Base-by-base conservation (phyloP, 2,888 invertebrate species). In the Slavum lentiscoides region DNA sequence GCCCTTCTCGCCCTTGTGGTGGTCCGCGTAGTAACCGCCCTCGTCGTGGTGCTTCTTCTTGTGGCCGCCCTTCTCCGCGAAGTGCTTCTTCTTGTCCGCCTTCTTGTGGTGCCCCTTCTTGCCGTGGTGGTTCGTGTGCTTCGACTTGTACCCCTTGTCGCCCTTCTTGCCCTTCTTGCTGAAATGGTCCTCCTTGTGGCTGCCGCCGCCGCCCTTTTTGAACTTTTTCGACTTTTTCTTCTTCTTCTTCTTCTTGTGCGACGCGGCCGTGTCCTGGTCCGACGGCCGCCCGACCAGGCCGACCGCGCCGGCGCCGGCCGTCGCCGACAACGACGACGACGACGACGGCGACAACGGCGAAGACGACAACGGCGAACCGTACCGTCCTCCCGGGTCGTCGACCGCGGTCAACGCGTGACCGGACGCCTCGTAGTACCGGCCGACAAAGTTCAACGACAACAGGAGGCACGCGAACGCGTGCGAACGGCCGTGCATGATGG, bases 41-140 rank as follows among this genome's bases (percentile, higher is more conserved):
- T 89, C 88, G 84, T 92, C 90, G 84, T 91, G 90, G 84, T 92
- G 90, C 37, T 89, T 87, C 82, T 91, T 89, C 84, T 91, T 90
- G 84, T 91, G 89, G 0, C 89, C 91, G 3, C 89, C 90, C 69
- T 90, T 88, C 84, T 91, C 91, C 69, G 89, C 89, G 85, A 90
- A 91, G 84, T 90, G 89, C 1, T 91, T 91, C 67, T 83, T 84
- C 81, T 83, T 88, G 88, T 89, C 88, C 84, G 90, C 91, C 85
- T 92, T 91, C 84, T 92, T 92, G 84, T 92, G 92, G 84, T 93
- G 92, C 0, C 93, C 93, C 85, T 92, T 92, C 83, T 91, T 89
- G 7, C 90, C 91, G 72, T 92, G 91, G 84, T 91, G 90, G 83
- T 91, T 89, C 81, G 91, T 89, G 85, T 93, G 92, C 82, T 91